Evolutionary conservation across 2,888 invertebrate species (phyloP).

Genomic region (Sicus ferrugineus): DNA sequence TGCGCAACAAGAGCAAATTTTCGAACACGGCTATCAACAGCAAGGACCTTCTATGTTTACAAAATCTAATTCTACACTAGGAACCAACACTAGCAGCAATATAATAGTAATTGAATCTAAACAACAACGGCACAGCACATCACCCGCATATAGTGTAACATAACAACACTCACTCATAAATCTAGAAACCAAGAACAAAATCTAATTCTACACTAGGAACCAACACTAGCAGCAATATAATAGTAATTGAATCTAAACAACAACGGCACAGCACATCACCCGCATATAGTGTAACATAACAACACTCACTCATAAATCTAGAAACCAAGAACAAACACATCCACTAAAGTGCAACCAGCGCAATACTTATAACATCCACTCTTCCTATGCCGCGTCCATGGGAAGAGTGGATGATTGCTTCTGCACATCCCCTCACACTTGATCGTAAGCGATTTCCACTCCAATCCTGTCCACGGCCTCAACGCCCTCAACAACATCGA

Average conservation of each 20-base stretch:
- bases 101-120: conserved; percentile 58
- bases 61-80: conserved; percentile 21
- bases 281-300: conserved; percentile 21
- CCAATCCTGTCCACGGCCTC: conserved; percentile 55
- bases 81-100: conserved; percentile 33
- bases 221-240: conserved; percentile 46
- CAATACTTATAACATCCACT: conserved; percentile 50
- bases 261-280: conserved; percentile 44
- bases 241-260: conserved; percentile 57
- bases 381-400: conserved; percentile 55
- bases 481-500: conserved; percentile 59
- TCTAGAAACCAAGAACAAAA: conserved; percentile 38
- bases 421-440: conserved; percentile 15
- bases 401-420: no score
- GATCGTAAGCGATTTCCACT: conserved; percentile 53
- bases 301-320: conserved; percentile 39
- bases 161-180: conserved; percentile 39
- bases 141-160: conserved; percentile 2
- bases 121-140: conserved; percentile 48
- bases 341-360: conserved; percentile 21
- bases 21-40: conserved; percentile 43
- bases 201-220: conserved; percentile 34
- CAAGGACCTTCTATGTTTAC: conserved; percentile 32
- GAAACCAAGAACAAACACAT: conserved; percentile 42
- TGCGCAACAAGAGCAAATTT: conserved; percentile 46